Conservation (phyloP, 92 coral and sea anemone genomes). For the Phenganax stokvisi region DNA sequence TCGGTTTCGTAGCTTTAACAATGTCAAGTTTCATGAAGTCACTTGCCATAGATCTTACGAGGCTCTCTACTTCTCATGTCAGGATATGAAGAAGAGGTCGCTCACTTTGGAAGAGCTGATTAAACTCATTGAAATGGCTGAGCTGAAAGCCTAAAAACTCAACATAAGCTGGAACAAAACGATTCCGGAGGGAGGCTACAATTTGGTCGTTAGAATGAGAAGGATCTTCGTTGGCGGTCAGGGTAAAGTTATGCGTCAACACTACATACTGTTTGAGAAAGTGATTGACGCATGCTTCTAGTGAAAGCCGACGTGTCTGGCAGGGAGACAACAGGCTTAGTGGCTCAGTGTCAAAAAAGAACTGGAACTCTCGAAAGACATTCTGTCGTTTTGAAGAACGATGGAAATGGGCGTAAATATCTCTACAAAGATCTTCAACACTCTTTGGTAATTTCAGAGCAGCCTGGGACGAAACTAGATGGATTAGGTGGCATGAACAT, state of each 20-base stretch:
- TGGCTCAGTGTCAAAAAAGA: not conserved
- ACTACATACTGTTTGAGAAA: not conserved
- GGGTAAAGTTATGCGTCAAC: not conserved
- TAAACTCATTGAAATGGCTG: too few relatives aligned
- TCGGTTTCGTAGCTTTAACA: too few relatives aligned
- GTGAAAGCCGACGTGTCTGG: not conserved
- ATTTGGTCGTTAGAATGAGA: not conserved
- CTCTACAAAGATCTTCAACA: not conserved
- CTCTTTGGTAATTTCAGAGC: conserved; percentile 2
- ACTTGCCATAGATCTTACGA: too few relatives aligned
- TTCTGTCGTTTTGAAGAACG: not conserved
- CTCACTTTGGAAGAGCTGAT: too few relatives aligned
- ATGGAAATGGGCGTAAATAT: too few relatives aligned
- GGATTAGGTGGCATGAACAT: not conserved
- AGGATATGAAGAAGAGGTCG: too few relatives aligned
- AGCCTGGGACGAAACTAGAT: not conserved
- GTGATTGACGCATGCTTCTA: not conserved
- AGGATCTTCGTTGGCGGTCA: conserved; percentile 1
- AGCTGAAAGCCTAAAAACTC: not conserved
- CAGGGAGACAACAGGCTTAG: conserved; percentile 1
- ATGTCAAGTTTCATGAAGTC: too few relatives aligned
- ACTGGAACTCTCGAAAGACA: not conserved
- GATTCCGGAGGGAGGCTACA: not conserved
- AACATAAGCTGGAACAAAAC: not conserved
- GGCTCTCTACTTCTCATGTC: too few relatives aligned